Base-by-base conservation (phyloP, 2,888 invertebrate genomes). In the Agelastica alni region DNA sequence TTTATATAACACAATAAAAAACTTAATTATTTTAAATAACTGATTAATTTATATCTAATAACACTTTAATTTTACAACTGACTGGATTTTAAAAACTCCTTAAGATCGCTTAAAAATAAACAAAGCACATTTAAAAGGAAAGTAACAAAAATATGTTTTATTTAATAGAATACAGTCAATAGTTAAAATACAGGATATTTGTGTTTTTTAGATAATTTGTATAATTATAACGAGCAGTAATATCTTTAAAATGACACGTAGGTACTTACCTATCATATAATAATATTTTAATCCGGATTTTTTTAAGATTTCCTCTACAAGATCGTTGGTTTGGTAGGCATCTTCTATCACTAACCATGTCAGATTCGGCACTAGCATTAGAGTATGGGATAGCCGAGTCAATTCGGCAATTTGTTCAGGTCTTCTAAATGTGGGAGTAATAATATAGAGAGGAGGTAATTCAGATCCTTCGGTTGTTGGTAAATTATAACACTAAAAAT, bases 341-440 rank as follows among this genome's bases (percentile, higher is more conserved):
- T 97, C 97, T 79, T 97, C 96, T 20, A 97, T 84, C 32, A 97
- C 80, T 62, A 97, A 87, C 97, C 97, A 97, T 73, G 94, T 90
- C 53, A 97, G 81, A 74, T 93, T 91, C 58, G 91, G 89, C 54
- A 95, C 86, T 64, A 91, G 83, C 81, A 89, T 85, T 59, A 97
- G 83, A 2, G 94, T 89, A 71, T 96, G 92, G 4, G 91, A 88
- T 53, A 97, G 77, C 71, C 96, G 87, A 28, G 89, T 91, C 54
- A 93, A 76, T 72, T 93, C 92, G 4, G 93, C 86, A 68, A 88
- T 81, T 76, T 93, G 92, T 71, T 89, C 88, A 26, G 88, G 84
- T 64, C 89, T 80, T 60, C 83, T 80, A 71, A 87, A 88, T 28
- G 90, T 90, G 56, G 90, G 89, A 54, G 90, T 90, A 54, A 91